Percentiles rank a stretch among this genome's conserved stretches.
phyloP scores from a whole-genome alignment of 2,797 vertebrate species.

The Parauchenoglanis ngamensis region DNA sequence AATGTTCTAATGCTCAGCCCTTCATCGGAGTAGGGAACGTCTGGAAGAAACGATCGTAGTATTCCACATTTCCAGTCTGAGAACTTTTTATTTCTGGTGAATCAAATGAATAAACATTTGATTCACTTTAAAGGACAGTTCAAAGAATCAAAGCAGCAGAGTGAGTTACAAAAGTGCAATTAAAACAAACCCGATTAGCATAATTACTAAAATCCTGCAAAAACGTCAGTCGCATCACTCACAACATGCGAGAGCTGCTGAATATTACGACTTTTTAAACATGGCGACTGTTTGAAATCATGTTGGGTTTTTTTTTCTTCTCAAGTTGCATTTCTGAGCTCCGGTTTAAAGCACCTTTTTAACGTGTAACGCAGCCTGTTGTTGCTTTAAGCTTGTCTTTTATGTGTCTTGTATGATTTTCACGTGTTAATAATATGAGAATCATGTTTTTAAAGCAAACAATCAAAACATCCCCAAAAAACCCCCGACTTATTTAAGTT shows the following conservation, averaged over 20 bases:
- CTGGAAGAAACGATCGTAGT: neutral
- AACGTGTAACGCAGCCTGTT: neutral
- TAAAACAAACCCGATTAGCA: neutral
- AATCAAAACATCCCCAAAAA: too few species aligned
- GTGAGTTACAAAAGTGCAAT: neutral
- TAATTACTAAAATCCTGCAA: neutral
- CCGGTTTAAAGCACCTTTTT: neutral
- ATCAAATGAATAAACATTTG: neutral
- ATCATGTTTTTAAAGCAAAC: neutral
- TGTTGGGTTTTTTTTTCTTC: too few species aligned
- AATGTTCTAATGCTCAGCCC: too few species aligned
- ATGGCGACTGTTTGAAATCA: neutral
- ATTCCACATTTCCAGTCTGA: neutral
- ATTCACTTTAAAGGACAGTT: neutral
- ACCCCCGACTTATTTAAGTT: accelerated
- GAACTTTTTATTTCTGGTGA: neutral
- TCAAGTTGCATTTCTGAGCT: neutral
- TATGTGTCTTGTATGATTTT: too few species aligned
- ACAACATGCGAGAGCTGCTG: neutral
- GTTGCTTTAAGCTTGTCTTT: neutral
- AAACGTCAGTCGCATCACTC: neutral
- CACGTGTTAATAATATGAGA: neutral
- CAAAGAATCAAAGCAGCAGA: neutral
- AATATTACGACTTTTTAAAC: neutral
- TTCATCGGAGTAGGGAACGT: neutral